Conservation (phyloP, 2,888 invertebrate species). For the Fragum fragum region DNA sequence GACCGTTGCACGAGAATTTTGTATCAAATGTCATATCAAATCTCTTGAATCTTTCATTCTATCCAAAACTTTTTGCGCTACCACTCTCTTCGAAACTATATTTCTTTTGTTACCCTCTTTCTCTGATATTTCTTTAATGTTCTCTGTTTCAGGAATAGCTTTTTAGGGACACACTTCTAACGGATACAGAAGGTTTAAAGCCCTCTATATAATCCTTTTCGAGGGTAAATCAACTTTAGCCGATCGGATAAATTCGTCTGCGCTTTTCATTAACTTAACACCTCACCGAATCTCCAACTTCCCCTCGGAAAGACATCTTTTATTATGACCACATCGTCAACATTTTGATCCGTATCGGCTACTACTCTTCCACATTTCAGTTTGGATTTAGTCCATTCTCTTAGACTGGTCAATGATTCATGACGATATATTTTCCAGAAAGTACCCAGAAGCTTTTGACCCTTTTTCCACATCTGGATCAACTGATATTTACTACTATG, state of each 20-base stretch:
- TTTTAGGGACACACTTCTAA: no score
- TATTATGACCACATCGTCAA: neutral
- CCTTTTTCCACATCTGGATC: constrained; percentile 1
- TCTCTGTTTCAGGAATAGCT: no score
- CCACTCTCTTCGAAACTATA: no score
- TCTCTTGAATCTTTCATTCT: no score
- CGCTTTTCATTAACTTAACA: neutral
- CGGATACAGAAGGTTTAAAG: constrained; percentile 6
- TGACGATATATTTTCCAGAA: constrained; percentile 11
- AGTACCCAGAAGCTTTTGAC: neutral
- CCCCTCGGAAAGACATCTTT: constrained; percentile 1
- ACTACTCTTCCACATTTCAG: neutral
- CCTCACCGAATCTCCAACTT: constrained; percentile 4
- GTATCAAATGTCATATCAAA: no score
- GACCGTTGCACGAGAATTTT: no score
- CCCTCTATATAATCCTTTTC: neutral
- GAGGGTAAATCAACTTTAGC: neutral
- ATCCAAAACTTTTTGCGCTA: no score
- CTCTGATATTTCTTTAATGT: no score
- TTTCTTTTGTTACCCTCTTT: no score
- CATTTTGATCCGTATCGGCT: neutral
- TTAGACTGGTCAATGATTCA: neutral
- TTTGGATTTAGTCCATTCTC: neutral
- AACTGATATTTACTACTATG: neutral
- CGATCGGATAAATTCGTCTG: neutral